Evolutionary conservation across 2,888 invertebrate genomes (phyloP).

Genomic region (Lepidocyrtoides sp.): DNA sequence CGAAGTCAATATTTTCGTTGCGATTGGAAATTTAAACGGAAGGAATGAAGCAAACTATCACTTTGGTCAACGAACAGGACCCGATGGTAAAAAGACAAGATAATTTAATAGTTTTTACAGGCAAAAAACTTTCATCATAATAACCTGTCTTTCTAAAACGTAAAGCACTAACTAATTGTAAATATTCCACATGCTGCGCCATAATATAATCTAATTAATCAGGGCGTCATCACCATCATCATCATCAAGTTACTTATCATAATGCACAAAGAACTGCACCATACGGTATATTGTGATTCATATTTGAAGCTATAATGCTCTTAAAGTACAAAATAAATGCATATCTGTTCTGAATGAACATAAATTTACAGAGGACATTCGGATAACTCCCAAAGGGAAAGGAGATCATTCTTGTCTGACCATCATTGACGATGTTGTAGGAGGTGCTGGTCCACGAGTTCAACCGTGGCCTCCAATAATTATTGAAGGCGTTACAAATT

Average conservation of each 20-base stretch:
- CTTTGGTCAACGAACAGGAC: slow-evolving; percentile 90
- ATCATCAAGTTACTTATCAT: slow-evolving; percentile 65
- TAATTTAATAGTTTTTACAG: background rate
- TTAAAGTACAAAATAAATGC: background rate
- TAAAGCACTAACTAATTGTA: background rate
- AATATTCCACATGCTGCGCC: slow-evolving; percentile 51
- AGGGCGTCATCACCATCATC: slow-evolving; percentile 64
- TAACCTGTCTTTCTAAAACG: too few relatives aligned
- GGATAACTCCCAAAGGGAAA: slow-evolving; percentile 90
- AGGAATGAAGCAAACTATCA: slow-evolving; percentile 95
- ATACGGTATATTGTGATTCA: slow-evolving; percentile 31
- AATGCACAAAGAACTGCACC: slow-evolving; percentile 41
- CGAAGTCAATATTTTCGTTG: slow-evolving; percentile 94
- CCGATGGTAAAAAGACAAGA: slow-evolving; percentile 86
- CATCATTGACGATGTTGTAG: slow-evolving; percentile 72
- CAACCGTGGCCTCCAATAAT: slow-evolving; percentile 91
- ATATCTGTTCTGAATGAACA: background rate
- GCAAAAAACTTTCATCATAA: too few relatives aligned
- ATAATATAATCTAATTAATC: background rate
- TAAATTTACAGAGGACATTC: slow-evolving; percentile 83
- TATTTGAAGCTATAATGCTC: background rate
- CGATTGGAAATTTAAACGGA: slow-evolving; percentile 94
- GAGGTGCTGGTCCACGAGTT: slow-evolving; percentile 85
- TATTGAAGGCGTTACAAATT: slow-evolving; percentile 89
- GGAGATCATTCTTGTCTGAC: slow-evolving; percentile 81